A percentile compares a stretch with the other conserved stretches of the same genome.
These are phyloP conservation scores for Baronia brevicornis DNA, from an alignment of 2,888 invertebrate species.

Conservation along the genomic window DNA sequence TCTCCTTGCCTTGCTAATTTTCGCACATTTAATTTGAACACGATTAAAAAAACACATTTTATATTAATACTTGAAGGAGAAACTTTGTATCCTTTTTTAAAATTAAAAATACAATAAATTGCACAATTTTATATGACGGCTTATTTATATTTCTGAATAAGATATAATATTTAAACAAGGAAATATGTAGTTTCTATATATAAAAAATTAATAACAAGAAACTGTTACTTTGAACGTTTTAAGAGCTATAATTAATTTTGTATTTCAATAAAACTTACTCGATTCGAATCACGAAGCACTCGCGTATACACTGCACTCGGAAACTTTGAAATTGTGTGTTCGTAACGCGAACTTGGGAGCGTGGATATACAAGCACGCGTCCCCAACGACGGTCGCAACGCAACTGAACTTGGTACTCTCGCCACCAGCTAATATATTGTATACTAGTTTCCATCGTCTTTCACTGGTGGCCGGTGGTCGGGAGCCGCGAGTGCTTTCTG, in stretches of 20 bases:
- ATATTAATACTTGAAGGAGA: no score
- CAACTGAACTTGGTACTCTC: constrained; percentile 24
- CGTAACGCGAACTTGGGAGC: constrained; percentile 10
- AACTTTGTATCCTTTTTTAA: no score
- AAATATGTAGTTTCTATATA: no score
- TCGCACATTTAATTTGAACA: no score
- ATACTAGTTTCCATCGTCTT: constrained; percentile 69
- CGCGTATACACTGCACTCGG: constrained; percentile 23
- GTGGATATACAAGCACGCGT: constrained; percentile 19
- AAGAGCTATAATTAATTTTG: neutral
- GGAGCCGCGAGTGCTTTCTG: constrained; percentile 57
- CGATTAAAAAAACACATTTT: no score
- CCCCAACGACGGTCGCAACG: constrained; percentile 20
- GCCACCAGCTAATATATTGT: constrained; percentile 59
- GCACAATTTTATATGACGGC: no score
- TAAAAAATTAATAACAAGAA: no score
- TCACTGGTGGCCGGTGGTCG: constrained; percentile 55
- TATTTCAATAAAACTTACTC: constrained; percentile 10
- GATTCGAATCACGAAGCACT: constrained; percentile 20
- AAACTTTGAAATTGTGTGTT: constrained; percentile 6
- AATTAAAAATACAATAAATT: no score
- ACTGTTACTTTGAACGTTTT: neutral
- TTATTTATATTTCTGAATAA: no score
- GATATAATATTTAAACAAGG: no score
- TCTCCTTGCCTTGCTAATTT: no score